Percentiles rank a stretch among this genome's conserved stretches.
phyloP scores from a whole-genome alignment of 1,140 invertebrate species.

The Pseudomyrmex dendroicus region DNA sequence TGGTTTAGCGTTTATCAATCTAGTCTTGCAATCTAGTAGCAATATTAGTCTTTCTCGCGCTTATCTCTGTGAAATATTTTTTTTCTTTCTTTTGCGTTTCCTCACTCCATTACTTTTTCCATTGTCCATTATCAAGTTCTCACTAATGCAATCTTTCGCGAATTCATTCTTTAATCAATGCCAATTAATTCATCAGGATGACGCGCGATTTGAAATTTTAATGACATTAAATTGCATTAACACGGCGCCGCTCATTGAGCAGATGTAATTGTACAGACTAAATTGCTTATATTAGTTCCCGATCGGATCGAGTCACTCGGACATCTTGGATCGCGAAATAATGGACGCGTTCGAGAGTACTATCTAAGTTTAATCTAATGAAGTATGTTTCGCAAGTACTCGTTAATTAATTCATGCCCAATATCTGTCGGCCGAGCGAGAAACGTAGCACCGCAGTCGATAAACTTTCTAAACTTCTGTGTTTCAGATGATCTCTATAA shows the following conservation, averaged over 20 bases:
- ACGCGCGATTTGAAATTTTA: slow-evolving; percentile 47
- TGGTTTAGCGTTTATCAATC: neutral
- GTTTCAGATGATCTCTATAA: slow-evolving; percentile 80
- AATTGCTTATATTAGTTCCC: slow-evolving; percentile 53
- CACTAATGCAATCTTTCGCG: slow-evolving; percentile 31
- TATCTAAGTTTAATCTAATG: slow-evolving; percentile 57
- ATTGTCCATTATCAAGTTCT: slow-evolving; percentile 7
- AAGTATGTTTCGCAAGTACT: slow-evolving; percentile 58
- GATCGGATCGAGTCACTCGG: slow-evolving; percentile 19
- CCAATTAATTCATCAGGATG: slow-evolving; percentile 40
- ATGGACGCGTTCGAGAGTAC: slow-evolving; percentile 43
- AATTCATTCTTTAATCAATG: slow-evolving; percentile 46
- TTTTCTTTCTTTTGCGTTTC: neutral
- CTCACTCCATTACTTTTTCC: slow-evolving; percentile 5
- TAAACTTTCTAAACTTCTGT: slow-evolving; percentile 65
- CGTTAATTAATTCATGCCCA: slow-evolving; percentile 58
- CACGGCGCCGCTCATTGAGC: slow-evolving; percentile 37
- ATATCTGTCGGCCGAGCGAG: slow-evolving; percentile 7
- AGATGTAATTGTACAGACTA: slow-evolving; percentile 40
- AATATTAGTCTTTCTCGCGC: neutral
- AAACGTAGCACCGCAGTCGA: slow-evolving; percentile 22
- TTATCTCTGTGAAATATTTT: neutral
- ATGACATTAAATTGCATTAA: slow-evolving; percentile 40
- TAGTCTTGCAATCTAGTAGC: neutral
- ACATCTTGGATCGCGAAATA: slow-evolving; percentile 48